phyloP scores from a whole-genome alignment of 2,888 invertebrate species.

The Gandaritis pyraliata region DNA sequence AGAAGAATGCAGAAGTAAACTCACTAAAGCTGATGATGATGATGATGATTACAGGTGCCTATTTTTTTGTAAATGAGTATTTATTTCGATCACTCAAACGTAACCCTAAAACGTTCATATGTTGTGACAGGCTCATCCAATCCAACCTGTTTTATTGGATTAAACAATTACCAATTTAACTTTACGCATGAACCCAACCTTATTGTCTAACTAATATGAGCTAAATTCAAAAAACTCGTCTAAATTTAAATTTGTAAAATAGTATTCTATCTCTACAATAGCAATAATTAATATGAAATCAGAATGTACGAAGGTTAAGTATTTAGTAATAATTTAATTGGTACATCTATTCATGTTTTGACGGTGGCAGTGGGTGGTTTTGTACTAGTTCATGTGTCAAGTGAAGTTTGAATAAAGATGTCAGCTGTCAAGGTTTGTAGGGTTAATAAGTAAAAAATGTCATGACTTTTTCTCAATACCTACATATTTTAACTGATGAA shows the following conservation, averaged over 20 bases:
- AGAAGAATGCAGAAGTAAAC: too few relatives aligned
- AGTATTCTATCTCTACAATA: constrained; percentile 60
- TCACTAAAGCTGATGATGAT: too few relatives aligned
- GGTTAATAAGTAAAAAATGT: not conserved
- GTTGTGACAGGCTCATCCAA: constrained; percentile 30
- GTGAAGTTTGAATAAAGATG: constrained; percentile 21
- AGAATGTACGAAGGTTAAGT: constrained; percentile 43
- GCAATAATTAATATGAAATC: constrained; percentile 69
- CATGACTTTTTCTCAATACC: not conserved
- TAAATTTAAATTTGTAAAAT: constrained; percentile 25
- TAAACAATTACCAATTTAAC: constrained; percentile 23
- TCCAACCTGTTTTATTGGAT: constrained; percentile 30
- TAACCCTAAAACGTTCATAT: constrained; percentile 24
- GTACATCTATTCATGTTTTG: constrained; percentile 32
- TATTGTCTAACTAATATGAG: not conserved
- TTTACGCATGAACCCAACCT: not conserved
- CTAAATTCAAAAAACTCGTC: not conserved
- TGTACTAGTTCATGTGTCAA: constrained; percentile 27
- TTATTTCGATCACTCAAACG: not conserved
- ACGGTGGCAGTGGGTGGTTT: constrained; percentile 31
- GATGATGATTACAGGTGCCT: too few relatives aligned
- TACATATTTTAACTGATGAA: too few relatives aligned
- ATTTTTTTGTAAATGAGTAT: too few relatives aligned
- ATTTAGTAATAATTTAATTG: constrained; percentile 35
- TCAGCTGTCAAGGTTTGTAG: constrained; percentile 10